Conservation (phyloP, 2,888 invertebrate species). For the Drosophila bunnanda region DNA sequence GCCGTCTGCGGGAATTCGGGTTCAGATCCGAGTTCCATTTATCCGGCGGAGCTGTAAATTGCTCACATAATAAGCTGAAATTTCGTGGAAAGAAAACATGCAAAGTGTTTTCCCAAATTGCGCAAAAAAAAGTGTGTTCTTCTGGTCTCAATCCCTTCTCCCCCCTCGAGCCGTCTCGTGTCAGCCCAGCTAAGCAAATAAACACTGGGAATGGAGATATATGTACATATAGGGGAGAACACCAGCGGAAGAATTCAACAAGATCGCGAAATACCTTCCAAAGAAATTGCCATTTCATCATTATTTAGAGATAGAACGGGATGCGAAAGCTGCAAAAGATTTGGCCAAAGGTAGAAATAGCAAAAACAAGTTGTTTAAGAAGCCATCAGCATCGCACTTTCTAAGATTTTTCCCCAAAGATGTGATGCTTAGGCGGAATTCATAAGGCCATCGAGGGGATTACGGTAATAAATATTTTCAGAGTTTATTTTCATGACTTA, state of each 20-base stretch:
- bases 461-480: conserved; percentile 25
- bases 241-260: conserved; percentile 21
- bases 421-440: not conserved
- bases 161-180: conserved; percentile 51
- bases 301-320: conserved; percentile 39
- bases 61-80: conserved; percentile 51
- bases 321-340: conserved; percentile 25
- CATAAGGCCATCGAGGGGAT: not conserved
- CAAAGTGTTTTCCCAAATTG: conserved; percentile 56
- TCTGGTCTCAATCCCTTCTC: conserved; percentile 16
- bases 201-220: conserved; percentile 41
- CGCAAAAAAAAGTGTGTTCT: conserved; percentile 54
- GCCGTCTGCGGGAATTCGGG: conserved; percentile 18
- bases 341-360: conserved; percentile 20
- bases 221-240: conserved; percentile 28
- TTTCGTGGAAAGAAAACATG: conserved; percentile 50
- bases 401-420: conserved; percentile 13
- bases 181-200: conserved; percentile 64
- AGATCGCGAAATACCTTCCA: conserved; percentile 42
- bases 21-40: conserved; percentile 18
- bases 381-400: conserved; percentile 18
- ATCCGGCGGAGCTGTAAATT: conserved; percentile 56
- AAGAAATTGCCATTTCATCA: conserved; percentile 73
- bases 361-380: conserved; percentile 13
- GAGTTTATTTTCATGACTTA: conserved; percentile 12